Evolutionary conservation across 2,888 invertebrate species (phyloP).

Genomic region (Cataglyphis cursor): DNA sequence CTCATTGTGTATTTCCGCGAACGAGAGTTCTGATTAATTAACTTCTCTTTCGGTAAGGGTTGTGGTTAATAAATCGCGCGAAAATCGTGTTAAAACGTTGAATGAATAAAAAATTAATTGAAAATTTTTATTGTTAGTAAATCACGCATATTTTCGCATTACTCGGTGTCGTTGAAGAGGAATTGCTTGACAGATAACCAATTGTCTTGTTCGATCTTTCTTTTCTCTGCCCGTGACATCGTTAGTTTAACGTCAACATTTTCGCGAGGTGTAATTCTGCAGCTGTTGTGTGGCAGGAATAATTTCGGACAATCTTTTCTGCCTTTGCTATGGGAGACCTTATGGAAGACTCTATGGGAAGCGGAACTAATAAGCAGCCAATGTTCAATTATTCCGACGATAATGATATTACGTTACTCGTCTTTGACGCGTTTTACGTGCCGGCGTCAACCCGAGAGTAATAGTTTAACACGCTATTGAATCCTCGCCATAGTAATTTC

Average conservation of each 20-base stretch:
- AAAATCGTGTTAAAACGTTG: neutral
- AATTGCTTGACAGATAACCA: neutral
- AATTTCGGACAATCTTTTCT: constrained; percentile 28
- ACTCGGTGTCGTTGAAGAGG: neutral
- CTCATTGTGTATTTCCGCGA: constrained; percentile 4
- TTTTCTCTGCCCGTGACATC: neutral
- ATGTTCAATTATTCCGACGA: constrained; percentile 29
- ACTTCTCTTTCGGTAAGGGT: neutral
- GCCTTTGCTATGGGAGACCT: neutral
- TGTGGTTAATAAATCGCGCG: constrained; percentile 2
- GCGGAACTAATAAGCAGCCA: constrained; percentile 15
- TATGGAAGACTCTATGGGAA: neutral
- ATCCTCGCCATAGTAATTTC: constrained; percentile 20
- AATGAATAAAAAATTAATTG: neutral
- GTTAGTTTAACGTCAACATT: constrained; percentile 31
- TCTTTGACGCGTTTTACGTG: neutral
- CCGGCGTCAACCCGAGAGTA: neutral
- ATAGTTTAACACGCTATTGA: constrained; percentile 22
- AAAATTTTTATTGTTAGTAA: neutral
- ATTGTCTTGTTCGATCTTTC: constrained; percentile 9
- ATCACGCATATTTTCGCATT: neutral
- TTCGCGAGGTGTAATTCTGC: neutral
- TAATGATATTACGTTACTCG: constrained; percentile 26
- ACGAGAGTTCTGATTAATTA: neutral
- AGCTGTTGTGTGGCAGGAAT: neutral